These are phyloP conservation scores for Parauchenoglanis punctatus DNA, from an alignment of 2,797 vertebrate species.

Conservation along the genomic window DNA sequence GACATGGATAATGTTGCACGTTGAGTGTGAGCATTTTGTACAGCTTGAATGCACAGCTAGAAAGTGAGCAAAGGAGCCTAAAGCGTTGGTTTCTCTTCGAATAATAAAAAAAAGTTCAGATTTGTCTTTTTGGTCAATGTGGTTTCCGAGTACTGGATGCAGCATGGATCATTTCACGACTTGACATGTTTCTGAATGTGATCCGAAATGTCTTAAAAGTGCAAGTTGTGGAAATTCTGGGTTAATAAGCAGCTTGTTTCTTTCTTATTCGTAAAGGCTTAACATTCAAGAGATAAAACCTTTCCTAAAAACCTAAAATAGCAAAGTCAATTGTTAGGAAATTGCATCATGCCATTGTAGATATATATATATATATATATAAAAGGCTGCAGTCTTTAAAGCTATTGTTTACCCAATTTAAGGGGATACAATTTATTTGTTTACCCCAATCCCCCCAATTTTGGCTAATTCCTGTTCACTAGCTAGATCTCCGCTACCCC, in stretches of 20 bases:
- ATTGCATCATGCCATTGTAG: neutral
- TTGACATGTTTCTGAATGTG: neutral
- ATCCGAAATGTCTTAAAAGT: too few relatives aligned
- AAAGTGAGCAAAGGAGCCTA: neutral
- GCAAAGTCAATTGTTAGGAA: neutral
- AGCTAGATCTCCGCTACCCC: too few relatives aligned
- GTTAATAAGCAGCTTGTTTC: too few relatives aligned
- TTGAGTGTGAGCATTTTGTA: neutral
- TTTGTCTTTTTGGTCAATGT: neutral
- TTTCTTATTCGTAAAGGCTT: too few relatives aligned
- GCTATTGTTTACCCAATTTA: neutral
- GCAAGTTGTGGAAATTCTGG: too few relatives aligned
- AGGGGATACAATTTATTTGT: too few relatives aligned
- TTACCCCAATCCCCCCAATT: too few relatives aligned
- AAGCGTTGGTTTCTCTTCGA: neutral
- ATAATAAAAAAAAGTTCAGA: neutral
- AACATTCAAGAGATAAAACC: neutral
- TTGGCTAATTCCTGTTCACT: too few relatives aligned
- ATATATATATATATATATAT: too few relatives aligned
- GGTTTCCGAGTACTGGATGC: neutral
- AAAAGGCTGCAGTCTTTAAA: neutral
- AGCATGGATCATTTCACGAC: neutral
- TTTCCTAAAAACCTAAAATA: too few relatives aligned
- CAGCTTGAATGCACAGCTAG: neutral
- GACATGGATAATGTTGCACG: constrained; percentile 74